A percentile compares a stretch with the other conserved stretches of the same genome.
Evolutionary conservation across 2,888 invertebrate genomes (phyloP).

Genomic region (Chymomyza procnemis): DNA sequence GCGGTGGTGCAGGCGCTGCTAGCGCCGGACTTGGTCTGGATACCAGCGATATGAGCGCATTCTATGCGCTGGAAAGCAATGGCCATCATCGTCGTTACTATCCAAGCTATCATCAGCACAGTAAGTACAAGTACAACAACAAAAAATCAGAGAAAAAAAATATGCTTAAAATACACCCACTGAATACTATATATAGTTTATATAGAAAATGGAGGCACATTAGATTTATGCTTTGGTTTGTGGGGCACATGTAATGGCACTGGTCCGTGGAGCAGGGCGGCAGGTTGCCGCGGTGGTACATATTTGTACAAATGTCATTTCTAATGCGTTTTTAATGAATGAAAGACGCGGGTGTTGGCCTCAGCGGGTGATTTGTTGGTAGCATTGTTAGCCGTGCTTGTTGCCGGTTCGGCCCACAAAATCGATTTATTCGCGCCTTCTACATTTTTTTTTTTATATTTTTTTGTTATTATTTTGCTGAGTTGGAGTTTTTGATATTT

Average conservation of each 20-base stretch:
- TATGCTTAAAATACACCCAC: constrained; percentile 12
- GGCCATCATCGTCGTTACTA: constrained; percentile 79
- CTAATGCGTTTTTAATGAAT: constrained; percentile 76
- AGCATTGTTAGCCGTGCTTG: constrained; percentile 9
- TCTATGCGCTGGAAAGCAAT: constrained; percentile 78
- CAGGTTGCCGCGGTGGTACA: no score
- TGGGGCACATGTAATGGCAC: constrained; percentile 40
- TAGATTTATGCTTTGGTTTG: constrained; percentile 45
- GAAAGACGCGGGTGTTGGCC: constrained; percentile 18
- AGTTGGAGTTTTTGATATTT: constrained; percentile 58
- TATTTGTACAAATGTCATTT: constrained; percentile 70
- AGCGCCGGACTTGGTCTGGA: constrained; percentile 75
- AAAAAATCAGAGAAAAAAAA: no score
- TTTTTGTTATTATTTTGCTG: constrained; percentile 33
- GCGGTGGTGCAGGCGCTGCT: constrained; percentile 65
- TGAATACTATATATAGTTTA: constrained; percentile 9
- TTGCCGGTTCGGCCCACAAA: constrained; percentile 52
- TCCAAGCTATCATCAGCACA: constrained; percentile 78
- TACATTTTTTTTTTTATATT: constrained; percentile 10
- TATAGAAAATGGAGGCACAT: constrained; percentile 7
- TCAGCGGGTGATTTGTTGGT: neutral
- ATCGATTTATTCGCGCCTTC: constrained; percentile 74
- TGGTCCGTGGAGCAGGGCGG: constrained; percentile 52
- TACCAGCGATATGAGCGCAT: constrained; percentile 79
- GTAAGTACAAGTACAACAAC: constrained; percentile 69